Percentiles rank a stretch among this genome's conserved stretches.
Conservation (phyloP, 2,113 vertebrate genomes). For the Bubalus kerabau region DNA sequence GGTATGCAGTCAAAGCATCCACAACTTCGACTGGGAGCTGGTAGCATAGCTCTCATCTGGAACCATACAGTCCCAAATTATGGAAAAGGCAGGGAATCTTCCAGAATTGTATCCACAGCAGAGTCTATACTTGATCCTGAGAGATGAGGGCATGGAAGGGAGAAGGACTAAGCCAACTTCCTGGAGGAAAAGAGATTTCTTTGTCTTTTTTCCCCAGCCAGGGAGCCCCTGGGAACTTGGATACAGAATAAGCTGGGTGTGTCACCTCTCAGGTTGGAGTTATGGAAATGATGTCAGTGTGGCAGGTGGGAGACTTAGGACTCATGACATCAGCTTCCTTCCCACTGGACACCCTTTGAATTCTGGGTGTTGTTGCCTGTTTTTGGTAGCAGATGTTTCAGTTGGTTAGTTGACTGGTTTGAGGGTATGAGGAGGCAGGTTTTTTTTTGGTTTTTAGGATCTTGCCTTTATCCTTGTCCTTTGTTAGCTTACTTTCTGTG, state of each 20-base stretch:
- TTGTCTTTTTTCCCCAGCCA: neutral
- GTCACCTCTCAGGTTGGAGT: neutral
- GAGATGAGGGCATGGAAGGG: neutral
- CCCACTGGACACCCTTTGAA: neutral
- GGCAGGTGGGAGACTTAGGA: neutral
- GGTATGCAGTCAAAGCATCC: neutral
- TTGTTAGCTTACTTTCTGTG: neutral
- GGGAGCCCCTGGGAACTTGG: neutral
- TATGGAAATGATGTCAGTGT: neutral
- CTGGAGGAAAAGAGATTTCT: neutral
- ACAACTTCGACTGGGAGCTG: neutral
- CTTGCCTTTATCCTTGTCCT: neutral
- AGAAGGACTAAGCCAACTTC: neutral
- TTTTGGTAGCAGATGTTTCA: neutral
- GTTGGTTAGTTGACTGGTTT: neutral
- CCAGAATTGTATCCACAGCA: neutral
- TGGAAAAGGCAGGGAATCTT: neutral
- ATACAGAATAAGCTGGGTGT: neutral
- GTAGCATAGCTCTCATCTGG: neutral
- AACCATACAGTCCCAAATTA: neutral
- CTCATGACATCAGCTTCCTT: neutral
- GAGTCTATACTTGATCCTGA: neutral
- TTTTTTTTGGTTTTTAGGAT: neutral
- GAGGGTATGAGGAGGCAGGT: neutral
- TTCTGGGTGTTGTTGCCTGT: neutral